A percentile compares a stretch with the other conserved stretches of the same genome.
Conservation (phyloP, 1,140 invertebrate genomes). For the Dendrolimus punctatus region DNA sequence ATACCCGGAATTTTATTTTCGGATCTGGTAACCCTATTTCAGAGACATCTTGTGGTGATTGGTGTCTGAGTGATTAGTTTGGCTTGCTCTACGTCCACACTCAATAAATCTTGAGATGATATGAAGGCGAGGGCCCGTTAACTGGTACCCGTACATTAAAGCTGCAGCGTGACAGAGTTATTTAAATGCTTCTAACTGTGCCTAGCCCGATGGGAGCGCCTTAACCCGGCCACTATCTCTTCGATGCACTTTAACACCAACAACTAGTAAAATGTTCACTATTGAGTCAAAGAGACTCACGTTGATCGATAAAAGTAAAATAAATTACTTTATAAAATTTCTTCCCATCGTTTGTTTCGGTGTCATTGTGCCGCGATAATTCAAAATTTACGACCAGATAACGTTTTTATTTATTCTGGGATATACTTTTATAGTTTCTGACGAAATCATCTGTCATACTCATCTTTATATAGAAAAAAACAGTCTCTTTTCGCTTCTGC, state of each 20-base stretch:
- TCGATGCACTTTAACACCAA: conserved; percentile 5
- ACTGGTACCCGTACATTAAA: conserved; percentile 31
- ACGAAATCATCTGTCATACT: too few relatives aligned
- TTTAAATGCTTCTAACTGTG: conserved; percentile 54
- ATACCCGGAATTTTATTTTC: too few relatives aligned
- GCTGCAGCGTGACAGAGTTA: conserved; percentile 41
- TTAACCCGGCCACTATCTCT: conserved; percentile 29
- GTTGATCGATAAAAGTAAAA: conserved; percentile 6
- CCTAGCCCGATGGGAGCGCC: conserved; percentile 19
- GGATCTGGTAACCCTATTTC: too few relatives aligned
- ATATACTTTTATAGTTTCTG: too few relatives aligned
- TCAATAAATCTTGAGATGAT: conserved; percentile 21
- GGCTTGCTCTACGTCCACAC: neutral
- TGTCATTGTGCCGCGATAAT: too few relatives aligned
- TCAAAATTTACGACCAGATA: too few relatives aligned
- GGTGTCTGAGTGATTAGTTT: too few relatives aligned
- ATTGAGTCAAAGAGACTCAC: neutral
- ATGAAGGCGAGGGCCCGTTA: conserved; percentile 47
- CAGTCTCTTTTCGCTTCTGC: too few relatives aligned
- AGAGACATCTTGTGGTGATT: too few relatives aligned
- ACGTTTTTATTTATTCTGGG: too few relatives aligned
- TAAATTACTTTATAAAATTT: conserved; percentile 3
- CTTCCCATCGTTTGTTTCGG: neutral
- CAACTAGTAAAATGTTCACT: conserved; percentile 3
- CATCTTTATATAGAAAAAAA: too few relatives aligned